Evolutionary conservation across 2,797 vertebrate genomes (phyloP), one percentile per base, ranked within the genome.

Genomic region (Podargus strigoides): DNA sequence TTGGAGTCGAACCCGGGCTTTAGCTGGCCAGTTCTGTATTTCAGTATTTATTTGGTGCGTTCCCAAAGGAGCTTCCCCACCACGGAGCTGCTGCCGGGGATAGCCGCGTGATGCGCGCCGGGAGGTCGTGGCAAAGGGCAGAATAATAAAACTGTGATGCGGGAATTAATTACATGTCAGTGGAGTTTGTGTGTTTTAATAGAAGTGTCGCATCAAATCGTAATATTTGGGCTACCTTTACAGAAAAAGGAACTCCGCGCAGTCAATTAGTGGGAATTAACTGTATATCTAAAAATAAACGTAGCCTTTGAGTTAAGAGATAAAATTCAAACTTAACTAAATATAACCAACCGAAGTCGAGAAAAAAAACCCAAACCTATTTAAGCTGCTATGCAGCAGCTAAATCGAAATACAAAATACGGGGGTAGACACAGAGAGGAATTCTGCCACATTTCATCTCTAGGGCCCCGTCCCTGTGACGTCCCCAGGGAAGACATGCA

Each of bases 41-140:
- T 78, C 84, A 16, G 1, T 28, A 27, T 47, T 66, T 68, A 4
- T 32, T 27, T 49, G 28, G 22, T 67, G 27, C 52, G n/a, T 78
- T 58, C 30, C 23, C 22, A 37, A 39, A 34, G 70, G 12, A 55
- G 23, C 41, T 30, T 50, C 56, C 15, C 9, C 28, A 4, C 30
- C 16, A 2, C 1, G 37, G 62, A 49, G 8, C 5, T 74, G n/a
- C 64, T 28, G 60, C 63, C 5, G 10, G 39, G 22, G 24, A 55
- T 19, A 23, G 24, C 13, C 0, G 13, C 5, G 2, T 32, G 42
- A 7, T 8, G 7, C 8, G 20, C 21, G 4, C 36, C 30, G 0
- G 3, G 58, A 60, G 41, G 27, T 52, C 5, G 3, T 24, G 47
- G 39, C 9, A 58, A 55, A 72, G 20, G 22, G 30, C 10, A 26